phyloP scores from a whole-genome alignment of 2,113 vertebrate genomes.

The Myiopsitta monachus region DNA sequence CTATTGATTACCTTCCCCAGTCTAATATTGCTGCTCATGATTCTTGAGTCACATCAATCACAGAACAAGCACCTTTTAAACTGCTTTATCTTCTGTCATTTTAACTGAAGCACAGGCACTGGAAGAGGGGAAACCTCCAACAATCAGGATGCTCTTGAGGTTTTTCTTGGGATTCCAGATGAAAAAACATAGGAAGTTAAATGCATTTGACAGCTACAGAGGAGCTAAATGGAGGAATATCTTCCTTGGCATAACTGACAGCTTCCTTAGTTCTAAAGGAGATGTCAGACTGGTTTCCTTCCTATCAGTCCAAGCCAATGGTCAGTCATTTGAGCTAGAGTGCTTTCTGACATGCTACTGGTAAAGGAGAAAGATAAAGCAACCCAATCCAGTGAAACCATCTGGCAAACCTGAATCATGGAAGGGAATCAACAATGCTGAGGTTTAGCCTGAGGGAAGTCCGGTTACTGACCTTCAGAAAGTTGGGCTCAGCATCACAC shows the following conservation, averaged over 20 bases:
- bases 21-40: not conserved
- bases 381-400: not conserved
- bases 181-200: not conserved
- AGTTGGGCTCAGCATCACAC: rapidly evolving
- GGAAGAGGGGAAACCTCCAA: not conserved
- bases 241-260: not conserved
- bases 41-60: not conserved
- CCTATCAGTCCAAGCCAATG: not conserved
- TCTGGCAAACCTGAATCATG: not conserved
- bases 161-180: not conserved
- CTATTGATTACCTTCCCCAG: not conserved
- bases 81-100: not conserved
- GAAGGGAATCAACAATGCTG: not conserved
- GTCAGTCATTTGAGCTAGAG: not conserved
- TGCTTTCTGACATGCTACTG: not conserved
- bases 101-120: not conserved
- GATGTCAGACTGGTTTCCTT: not conserved
- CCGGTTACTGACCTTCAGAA: not conserved
- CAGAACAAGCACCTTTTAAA: not conserved
- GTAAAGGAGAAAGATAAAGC: not conserved
- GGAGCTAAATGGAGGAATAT: not conserved
- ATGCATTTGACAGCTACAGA: not conserved
- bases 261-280: not conserved
- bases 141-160: rapidly evolving
- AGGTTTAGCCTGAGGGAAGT: not conserved